Evolutionary conservation across 2,113 vertebrate species (phyloP).

Genomic region (Toxostoma redivivum): DNA sequence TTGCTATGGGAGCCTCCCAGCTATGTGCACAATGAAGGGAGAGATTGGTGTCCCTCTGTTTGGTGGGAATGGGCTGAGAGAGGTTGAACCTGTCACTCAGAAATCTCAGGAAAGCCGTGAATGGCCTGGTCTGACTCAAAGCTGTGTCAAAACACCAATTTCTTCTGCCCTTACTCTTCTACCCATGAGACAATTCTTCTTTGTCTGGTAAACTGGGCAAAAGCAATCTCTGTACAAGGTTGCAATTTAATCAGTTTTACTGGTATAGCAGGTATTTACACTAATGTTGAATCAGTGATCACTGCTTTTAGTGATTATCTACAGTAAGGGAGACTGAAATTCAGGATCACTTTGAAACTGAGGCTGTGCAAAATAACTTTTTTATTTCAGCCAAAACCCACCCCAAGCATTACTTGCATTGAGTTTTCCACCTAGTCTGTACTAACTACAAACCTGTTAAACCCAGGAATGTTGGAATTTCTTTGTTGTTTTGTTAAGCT

Average conservation of each 20-base stretch:
- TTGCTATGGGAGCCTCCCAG: accelerated
- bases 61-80: neutral
- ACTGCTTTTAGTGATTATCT: neutral
- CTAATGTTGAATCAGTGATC: too few species aligned
- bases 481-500: neutral
- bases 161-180: neutral
- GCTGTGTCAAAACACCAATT: neutral
- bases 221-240: neutral
- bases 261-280: neutral
- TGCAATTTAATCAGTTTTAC: neutral
- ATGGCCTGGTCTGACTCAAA: neutral
- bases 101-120: neutral
- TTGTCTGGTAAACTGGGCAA: neutral
- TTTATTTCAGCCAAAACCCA: neutral
- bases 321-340: neutral
- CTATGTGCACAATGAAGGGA: neutral
- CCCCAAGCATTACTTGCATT: neutral
- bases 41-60: neutral
- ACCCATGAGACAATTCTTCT: neutral
- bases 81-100: neutral
- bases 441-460: neutral
- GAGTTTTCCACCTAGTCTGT: neutral
- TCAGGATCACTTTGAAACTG: neutral
- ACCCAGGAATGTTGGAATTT: neutral
- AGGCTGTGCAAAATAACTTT: neutral